phyloP scores from a whole-genome alignment of 2,113 vertebrate genomes.

The Lichenostomus cassidix region DNA sequence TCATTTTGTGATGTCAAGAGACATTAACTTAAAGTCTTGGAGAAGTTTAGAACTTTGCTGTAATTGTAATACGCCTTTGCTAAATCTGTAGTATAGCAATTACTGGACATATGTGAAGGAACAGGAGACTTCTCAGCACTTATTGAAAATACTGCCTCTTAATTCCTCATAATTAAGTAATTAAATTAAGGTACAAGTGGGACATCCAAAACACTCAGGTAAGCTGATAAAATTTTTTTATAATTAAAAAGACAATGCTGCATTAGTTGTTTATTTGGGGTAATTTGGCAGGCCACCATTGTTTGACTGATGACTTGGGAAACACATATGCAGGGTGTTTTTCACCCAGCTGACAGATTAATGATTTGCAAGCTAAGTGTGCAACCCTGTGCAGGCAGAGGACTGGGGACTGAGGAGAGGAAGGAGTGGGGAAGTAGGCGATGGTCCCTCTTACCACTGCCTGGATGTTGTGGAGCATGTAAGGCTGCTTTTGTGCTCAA shows the following conservation, averaged over 20 bases:
- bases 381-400: neutral
- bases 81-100: neutral
- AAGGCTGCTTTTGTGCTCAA: neutral
- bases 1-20: constrained; percentile 19
- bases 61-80: neutral
- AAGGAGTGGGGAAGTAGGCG: neutral
- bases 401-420: neutral
- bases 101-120: neutral
- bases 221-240: neutral
- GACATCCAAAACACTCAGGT: neutral
- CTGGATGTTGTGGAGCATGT: neutral
- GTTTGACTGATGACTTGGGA: neutral
- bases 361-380: neutral
- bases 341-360: neutral
- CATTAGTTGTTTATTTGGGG: neutral
- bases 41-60: neutral
- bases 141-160: neutral
- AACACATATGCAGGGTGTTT: neutral
- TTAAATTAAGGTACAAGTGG: neutral
- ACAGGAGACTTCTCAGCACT: neutral
- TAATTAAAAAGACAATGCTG: neutral
- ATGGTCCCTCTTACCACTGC: neutral
- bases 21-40: neutral
- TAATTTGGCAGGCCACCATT: neutral
- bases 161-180: neutral